These are phyloP conservation scores for Drosophila rubida DNA, from an alignment of 2,888 invertebrate genomes.

Conservation along the genomic window DNA sequence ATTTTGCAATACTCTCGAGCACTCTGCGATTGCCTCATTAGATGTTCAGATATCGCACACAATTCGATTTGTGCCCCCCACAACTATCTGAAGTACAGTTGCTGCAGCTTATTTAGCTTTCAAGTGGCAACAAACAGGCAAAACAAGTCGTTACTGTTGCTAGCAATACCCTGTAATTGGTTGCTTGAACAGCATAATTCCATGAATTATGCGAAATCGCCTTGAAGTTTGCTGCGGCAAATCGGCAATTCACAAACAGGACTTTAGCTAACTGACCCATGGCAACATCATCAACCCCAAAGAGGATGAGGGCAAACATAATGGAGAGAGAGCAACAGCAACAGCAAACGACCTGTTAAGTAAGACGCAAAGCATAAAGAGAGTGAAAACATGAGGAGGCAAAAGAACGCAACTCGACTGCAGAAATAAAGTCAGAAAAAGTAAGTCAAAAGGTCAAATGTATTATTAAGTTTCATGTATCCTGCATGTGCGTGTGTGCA, in stretches of 20 bases:
- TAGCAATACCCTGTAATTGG: conserved; percentile 2
- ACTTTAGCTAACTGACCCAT: conserved; percentile 34
- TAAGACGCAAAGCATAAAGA: conserved; percentile 33
- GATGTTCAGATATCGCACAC: neutral
- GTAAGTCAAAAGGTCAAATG: conserved; percentile 76
- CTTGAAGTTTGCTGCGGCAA: conserved; percentile 31
- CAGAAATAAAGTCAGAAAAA: conserved; percentile 47
- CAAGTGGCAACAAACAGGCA: too few relatives aligned
- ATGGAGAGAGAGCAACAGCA: conserved; percentile 1
- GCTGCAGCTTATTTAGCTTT: neutral
- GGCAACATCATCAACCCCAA: conserved; percentile 20
- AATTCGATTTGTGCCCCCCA: neutral
- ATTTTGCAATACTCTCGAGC: too few relatives aligned
- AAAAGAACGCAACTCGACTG: conserved; percentile 15
- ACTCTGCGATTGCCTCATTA: neutral
- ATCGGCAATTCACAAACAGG: conserved; percentile 11
- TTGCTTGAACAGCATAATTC: neutral
- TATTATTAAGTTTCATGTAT: conserved; percentile 54
- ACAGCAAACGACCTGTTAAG: conserved; percentile 20
- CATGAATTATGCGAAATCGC: conserved; percentile 5
- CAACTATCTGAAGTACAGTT: neutral
- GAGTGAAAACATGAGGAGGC: neutral
- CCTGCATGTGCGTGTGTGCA: conserved; percentile 12
- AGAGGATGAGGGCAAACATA: neutral
- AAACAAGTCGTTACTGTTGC: neutral